Conservation (phyloP, 2,888 invertebrate species). For the Chalcosyrphus nemorum region DNA sequence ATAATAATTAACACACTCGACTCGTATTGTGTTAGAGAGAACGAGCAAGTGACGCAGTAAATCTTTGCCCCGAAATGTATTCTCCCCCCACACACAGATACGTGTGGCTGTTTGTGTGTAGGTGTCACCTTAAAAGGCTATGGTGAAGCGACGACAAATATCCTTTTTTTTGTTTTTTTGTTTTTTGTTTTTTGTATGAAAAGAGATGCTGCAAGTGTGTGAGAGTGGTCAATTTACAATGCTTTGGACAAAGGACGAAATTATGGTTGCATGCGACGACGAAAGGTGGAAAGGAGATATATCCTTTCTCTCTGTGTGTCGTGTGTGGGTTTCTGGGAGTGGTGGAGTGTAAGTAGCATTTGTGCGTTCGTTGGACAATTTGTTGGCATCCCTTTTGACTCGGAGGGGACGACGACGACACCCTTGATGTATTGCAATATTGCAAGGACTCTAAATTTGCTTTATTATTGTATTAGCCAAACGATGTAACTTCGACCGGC, state of each 20-base stretch:
- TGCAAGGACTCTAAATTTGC: slow-evolving; percentile 61
- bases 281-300: slow-evolving; percentile 8
- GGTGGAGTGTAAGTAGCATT: slow-evolving; percentile 16
- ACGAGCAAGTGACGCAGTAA: slow-evolving; percentile 64
- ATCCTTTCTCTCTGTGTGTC: not conserved
- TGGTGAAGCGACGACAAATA: slow-evolving; percentile 42
- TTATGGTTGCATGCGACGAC: slow-evolving; percentile 41
- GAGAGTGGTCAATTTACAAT: slow-evolving; percentile 66
- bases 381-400: slow-evolving; percentile 68
- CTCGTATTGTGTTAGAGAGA: slow-evolving; percentile 57
- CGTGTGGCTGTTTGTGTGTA: not conserved
- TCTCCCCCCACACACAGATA: not conserved
- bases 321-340: not conserved
- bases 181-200: slow-evolving; percentile 9
- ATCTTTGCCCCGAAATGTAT: slow-evolving; percentile 56
- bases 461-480: slow-evolving; percentile 70
- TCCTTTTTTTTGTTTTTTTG: slow-evolving; percentile 47
- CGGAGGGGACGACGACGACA: not conserved
- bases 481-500: slow-evolving; percentile 8
- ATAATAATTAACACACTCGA: slow-evolving; percentile 72
- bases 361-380: slow-evolving; percentile 62
- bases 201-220: slow-evolving; percentile 55
- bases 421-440: slow-evolving; percentile 70
- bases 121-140: slow-evolving; percentile 33
- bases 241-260: slow-evolving; percentile 55